Evolutionary conservation across 1,140 invertebrate species (phyloP), one percentile per base, ranked within the genome.

Genomic region (Cepaea nemoralis): DNA sequence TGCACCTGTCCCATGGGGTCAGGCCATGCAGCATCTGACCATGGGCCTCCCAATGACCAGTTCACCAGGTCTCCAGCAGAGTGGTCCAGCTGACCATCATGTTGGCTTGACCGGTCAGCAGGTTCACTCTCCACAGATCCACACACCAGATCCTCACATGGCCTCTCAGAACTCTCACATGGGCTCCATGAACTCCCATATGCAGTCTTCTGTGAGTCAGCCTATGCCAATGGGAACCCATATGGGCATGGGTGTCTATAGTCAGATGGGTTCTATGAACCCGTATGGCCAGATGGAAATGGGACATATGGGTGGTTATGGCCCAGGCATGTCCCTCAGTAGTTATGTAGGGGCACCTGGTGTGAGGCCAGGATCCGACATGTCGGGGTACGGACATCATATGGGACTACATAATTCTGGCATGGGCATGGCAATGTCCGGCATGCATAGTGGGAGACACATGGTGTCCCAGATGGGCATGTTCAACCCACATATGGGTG

Each of bases 181-280:
- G 66, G 67, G 67, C 1, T 80, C 77, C 5, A 79, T 79, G 33
- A 79, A 79, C 40, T 79, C 77, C 22, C 77, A 79, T 40, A 70
- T 80, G 67, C n/a, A 19, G 12, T 67, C 76, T 24, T 42, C 31
- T 3, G 67, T 78, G 76, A 39, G 27, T 14, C 6, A 14, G 24
- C 40, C 6, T 14, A 78, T 67, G 55, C 74, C 50, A 16, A 71
- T 35, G 16, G 50, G 31, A 14, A 22, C 31, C 3, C 63, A 48
- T 12, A 69, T 45, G 66, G 67, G 66, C 12, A 80, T 80, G 77
- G 33, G 45, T 14, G 5, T 59, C 10, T 35, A 40, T 42, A 40
- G 76, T 33, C 55, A 66, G n/a, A 80, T 80, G 77, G 37, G 77
- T 24, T 80, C 77, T 6, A 80, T 80, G 66, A 80, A 80, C 37